Percentiles rank a stretch among this genome's conserved stretches.
phyloP scores from a whole-genome alignment of 2,797 vertebrate species.

The Centroberyx gerrardi region DNA sequence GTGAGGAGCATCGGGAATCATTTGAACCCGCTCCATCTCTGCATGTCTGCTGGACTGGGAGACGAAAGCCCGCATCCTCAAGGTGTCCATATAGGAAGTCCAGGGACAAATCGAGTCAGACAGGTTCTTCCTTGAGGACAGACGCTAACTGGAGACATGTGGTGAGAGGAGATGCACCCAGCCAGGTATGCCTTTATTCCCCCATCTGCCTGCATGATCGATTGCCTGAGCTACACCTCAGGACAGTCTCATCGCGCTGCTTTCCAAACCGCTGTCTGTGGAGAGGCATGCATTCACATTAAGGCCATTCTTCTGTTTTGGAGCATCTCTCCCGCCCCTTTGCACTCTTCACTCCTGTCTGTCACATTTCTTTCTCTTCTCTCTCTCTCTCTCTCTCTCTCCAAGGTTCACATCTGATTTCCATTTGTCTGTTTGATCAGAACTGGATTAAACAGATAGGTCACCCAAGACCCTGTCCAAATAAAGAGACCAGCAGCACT shows the following conservation, averaged over 20 bases:
- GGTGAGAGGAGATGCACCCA: conserved; percentile 36
- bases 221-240: conserved; percentile 42
- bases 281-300: not conserved
- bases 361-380: not conserved
- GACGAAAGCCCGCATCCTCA: conserved; percentile 22
- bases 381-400: conserved; percentile 6
- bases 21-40: conserved; percentile 22
- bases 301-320: conserved; percentile 13
- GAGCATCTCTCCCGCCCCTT: not conserved
- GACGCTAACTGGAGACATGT: conserved; percentile 56
- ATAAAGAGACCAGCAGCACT: conserved; percentile 23
- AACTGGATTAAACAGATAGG: conserved; percentile 34
- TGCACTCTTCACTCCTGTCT: not conserved
- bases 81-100: conserved; percentile 41
- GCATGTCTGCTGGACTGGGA: conserved; percentile 9
- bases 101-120: conserved; percentile 33
- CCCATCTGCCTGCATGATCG: conserved; percentile 42
- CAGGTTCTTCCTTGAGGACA: conserved; percentile 43
- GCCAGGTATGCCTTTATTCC: conserved; percentile 28
- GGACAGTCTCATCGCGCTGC: conserved; percentile 23
- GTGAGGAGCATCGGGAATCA: conserved; percentile 5
- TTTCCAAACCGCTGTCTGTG: not conserved
- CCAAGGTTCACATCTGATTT: conserved; percentile 17
- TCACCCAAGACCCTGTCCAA: conserved; percentile 19
- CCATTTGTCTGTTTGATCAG: conserved; percentile 33